Evolutionary conservation across 2,797 vertebrate species (phyloP).

Genomic region (Myotis daubentonii): DNA sequence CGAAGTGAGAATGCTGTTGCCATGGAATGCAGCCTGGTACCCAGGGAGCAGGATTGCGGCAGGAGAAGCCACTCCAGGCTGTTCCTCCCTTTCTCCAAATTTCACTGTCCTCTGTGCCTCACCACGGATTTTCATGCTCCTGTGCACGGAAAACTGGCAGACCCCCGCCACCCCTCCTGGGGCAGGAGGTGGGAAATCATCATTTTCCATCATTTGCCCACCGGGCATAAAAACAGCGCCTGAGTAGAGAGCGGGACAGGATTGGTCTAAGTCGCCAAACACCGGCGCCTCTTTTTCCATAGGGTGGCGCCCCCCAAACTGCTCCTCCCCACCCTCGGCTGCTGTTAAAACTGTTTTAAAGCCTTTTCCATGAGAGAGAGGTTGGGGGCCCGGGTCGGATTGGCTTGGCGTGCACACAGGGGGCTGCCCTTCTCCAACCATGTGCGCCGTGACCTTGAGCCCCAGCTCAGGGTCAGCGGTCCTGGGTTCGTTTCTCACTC

Average conservation of each 20-base stretch:
- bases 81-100: neutral
- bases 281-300: neutral
- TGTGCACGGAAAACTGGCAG: conserved; percentile 46
- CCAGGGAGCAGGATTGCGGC: conserved; percentile 78
- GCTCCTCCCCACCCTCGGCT: neutral
- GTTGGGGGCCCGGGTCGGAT: fast-evolving
- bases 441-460: fast-evolving
- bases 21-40: conserved; percentile 84
- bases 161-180: conserved; percentile 68
- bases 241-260: conserved; percentile 41
- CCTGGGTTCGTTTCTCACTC: fast-evolving
- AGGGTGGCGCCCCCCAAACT: neutral
- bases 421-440: fast-evolving
- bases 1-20: conserved; percentile 87
- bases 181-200: conserved; percentile 47
- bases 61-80: conserved; percentile 71
- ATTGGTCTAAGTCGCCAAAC: neutral
- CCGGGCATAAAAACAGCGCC: conserved; percentile 73
- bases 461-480: neutral
- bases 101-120: conserved; percentile 35
- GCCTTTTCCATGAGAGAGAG: neutral
- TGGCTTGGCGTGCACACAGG: fast-evolving
- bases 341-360: neutral
- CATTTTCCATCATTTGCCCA: conserved; percentile 71
- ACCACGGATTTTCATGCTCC: neutral